These are phyloP conservation scores for Vanessa cardui DNA, from an alignment of 2,888 invertebrate genomes.

Conservation along the genomic window DNA sequence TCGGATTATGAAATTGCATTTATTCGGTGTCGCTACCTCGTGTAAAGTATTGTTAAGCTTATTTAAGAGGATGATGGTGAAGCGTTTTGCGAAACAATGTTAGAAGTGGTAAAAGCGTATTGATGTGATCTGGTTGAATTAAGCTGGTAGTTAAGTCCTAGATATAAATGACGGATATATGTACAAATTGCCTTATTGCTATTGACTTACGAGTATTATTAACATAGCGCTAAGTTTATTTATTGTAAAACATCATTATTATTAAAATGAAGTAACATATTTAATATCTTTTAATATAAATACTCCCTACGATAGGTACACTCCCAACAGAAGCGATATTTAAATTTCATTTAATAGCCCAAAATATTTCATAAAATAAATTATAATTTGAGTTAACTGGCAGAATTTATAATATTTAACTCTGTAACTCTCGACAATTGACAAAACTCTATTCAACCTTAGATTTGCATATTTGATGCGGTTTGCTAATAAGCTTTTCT, in stretches of 20 bases:
- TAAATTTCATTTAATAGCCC: too few species aligned
- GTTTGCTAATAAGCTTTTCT: too few species aligned
- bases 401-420: too few species aligned
- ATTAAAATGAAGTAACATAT: constrained; percentile 22
- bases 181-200: constrained; percentile 59
- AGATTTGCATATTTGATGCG: too few species aligned
- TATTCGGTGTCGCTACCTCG: constrained; percentile 43
- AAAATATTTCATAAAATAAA: too few species aligned
- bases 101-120: background rate
- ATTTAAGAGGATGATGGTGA: constrained; percentile 11
- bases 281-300: background rate
- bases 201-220: constrained; percentile 52
- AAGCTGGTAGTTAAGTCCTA: background rate
- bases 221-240: constrained; percentile 55
- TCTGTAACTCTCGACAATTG: too few species aligned
- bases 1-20: constrained; percentile 28
- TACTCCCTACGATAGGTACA: too few species aligned
- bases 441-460: too few species aligned
- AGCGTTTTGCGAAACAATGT: background rate
- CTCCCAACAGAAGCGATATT: too few species aligned
- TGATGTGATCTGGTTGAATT: constrained; percentile 2
- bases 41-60: constrained; percentile 47
- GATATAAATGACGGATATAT: constrained; percentile 27
- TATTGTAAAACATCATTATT: constrained; percentile 45
- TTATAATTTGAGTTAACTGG: too few species aligned